A percentile compares a stretch with the other conserved stretches of the same genome.
phyloP scores from a whole-genome alignment of 2,888 invertebrate species.

The Smittia sp. region DNA sequence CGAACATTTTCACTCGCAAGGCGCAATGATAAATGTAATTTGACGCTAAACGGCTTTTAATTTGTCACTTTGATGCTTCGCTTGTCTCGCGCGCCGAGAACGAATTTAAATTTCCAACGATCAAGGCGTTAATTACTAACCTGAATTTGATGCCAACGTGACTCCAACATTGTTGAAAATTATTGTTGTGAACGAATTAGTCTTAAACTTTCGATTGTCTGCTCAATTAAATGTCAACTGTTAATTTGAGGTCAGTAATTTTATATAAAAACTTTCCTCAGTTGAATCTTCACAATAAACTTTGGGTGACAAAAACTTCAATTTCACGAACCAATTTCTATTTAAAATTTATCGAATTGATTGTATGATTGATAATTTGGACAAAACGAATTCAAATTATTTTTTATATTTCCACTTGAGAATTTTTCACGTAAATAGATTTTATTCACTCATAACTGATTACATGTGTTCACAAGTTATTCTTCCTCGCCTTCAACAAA shows the following conservation, averaged over 20 bases:
- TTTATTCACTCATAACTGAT: neutral
- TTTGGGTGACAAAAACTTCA: too few species aligned
- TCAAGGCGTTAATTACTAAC: slow-evolving; percentile 14
- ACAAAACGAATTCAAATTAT: neutral
- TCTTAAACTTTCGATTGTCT: neutral
- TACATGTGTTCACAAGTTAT: slow-evolving; percentile 7
- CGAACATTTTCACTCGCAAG: too few species aligned
- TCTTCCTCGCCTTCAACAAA: neutral
- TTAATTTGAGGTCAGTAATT: neutral
- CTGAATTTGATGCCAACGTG: slow-evolving; percentile 38
- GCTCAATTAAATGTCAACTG: neutral
- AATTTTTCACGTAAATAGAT: neutral
- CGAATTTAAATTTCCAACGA: neutral
- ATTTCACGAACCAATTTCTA: too few species aligned
- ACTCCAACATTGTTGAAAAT: slow-evolving; percentile 27
- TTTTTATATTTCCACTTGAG: neutral
- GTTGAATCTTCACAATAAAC: too few species aligned
- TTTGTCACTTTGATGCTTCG: slow-evolving; percentile 9
- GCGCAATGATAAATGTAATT: neutral
- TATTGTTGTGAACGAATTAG: too few species aligned
- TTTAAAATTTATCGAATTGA: too few species aligned
- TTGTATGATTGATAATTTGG: too few species aligned
- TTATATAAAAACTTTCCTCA: too few species aligned
- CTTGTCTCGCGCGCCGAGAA: neutral
- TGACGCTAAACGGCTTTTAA: neutral